A percentile compares a stretch with the other conserved stretches of the same genome.
Conservation (phyloP, 2,797 vertebrate species). For the Orestias chungarensis region DNA sequence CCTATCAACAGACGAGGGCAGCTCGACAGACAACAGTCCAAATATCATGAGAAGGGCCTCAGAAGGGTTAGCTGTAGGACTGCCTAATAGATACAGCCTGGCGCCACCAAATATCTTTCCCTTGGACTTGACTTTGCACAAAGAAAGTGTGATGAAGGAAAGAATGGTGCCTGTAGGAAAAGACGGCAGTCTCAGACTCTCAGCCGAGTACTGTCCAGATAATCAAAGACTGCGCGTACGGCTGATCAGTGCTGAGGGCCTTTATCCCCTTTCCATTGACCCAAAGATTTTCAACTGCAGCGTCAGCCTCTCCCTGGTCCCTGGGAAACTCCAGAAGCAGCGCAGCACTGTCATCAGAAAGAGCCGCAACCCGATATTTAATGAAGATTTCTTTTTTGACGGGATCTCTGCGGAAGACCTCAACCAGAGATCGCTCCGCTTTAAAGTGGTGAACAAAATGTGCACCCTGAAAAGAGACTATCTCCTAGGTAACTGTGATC, state of each 20-base stretch:
- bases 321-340: conserved; percentile 86
- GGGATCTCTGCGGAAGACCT: conserved; percentile 83
- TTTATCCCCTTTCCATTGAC: conserved; percentile 79
- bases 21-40: conserved; percentile 92
- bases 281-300: conserved; percentile 87
- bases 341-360: conserved; percentile 87
- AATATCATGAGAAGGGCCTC: conserved; percentile 83
- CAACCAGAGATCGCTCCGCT: conserved; percentile 77
- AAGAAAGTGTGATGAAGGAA: conserved; percentile 80
- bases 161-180: conserved; percentile 77
- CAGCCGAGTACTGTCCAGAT: conserved; percentile 82
- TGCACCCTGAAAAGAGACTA: conserved; percentile 87
- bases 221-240: conserved; percentile 86
- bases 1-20: conserved; percentile 89
- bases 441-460: conserved; percentile 88
- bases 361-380: conserved; percentile 89
- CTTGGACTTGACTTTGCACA: conserved; percentile 76
- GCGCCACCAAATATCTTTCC: conserved; percentile 81
- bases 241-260: conserved; percentile 86
- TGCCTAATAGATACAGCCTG: conserved; percentile 64
- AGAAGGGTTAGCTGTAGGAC: conserved; percentile 74
- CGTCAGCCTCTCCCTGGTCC: conserved; percentile 83
- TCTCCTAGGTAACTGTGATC: conserved; percentile 78
- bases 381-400: conserved; percentile 93
- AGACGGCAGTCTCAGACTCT: conserved; percentile 83